phyloP scores from a whole-genome alignment of 2,113 vertebrate genomes.

The Phycodurus eques region DNA sequence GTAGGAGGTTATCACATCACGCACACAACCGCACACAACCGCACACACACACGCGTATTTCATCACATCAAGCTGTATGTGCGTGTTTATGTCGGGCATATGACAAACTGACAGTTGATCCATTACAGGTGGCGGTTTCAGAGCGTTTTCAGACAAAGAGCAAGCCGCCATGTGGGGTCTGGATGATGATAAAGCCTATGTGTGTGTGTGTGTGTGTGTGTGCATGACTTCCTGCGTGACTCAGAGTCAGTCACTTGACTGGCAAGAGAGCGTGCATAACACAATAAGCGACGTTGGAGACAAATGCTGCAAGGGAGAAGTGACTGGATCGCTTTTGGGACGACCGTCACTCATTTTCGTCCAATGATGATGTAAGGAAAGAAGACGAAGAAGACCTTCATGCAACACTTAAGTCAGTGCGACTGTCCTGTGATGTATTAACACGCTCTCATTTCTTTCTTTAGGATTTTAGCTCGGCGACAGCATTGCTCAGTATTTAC shows the following conservation, averaged over 20 bases:
- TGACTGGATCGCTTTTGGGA: conserved; percentile 53
- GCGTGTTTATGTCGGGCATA: not conserved
- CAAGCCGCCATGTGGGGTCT: conserved; percentile 1
- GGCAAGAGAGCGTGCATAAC: conserved; percentile 37
- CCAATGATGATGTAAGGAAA: conserved; percentile 58
- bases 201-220: not conserved
- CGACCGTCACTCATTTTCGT: conserved; percentile 51
- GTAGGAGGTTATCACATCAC: conserved; percentile 1
- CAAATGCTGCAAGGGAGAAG: conserved; percentile 47
- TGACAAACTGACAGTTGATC: conserved; percentile 4
- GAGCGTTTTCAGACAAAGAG: not conserved
- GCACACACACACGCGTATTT: not conserved
- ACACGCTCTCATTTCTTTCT: not conserved
- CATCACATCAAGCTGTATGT: not conserved
- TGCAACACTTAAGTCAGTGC: not conserved
- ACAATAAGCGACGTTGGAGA: conserved; percentile 25
- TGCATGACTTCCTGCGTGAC: conserved; percentile 45
- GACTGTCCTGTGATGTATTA: not conserved
- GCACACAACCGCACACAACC: not conserved
- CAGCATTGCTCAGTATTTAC: not conserved
- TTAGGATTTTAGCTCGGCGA: not conserved
- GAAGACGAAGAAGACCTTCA: not conserved
- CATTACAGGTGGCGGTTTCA: not conserved
- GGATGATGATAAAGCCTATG: not conserved
- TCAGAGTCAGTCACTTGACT: conserved; percentile 38